Percentiles rank a stretch among this genome's conserved stretches.
Evolutionary conservation across 2,888 invertebrate species (phyloP).

Genomic region (Oscheius onirici): DNA sequence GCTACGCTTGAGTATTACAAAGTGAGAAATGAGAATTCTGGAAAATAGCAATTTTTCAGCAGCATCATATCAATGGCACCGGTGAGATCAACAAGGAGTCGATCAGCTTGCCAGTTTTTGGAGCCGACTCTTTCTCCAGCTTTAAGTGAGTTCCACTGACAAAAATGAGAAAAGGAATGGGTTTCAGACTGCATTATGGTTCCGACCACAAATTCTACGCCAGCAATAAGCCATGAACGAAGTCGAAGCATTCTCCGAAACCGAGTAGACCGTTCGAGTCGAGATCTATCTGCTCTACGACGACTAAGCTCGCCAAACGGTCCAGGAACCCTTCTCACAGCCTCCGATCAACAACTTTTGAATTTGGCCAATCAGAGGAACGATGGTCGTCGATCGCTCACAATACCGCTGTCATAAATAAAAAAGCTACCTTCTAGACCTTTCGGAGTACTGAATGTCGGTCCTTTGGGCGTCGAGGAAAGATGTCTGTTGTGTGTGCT

Average conservation of each 20-base stretch:
- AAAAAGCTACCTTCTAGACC: conserved; percentile 14
- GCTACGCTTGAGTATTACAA: conserved; percentile 54
- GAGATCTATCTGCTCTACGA: conserved; percentile 38
- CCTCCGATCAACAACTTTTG: conserved; percentile 48
- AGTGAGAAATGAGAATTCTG: conserved; percentile 32
- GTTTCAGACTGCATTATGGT: background rate
- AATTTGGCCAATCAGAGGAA: conserved; percentile 34
- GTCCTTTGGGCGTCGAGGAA: conserved; percentile 6
- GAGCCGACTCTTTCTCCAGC: conserved; percentile 52
- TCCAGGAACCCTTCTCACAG: conserved; percentile 44
- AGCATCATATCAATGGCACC: conserved; percentile 62
- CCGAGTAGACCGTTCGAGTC: conserved; percentile 37
- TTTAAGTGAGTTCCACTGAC: conserved; percentile 38
- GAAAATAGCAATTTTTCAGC: conserved; percentile 28
- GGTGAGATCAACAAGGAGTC: conserved; percentile 51
- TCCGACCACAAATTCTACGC: conserved; percentile 37
- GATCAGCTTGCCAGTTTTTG: conserved; percentile 56
- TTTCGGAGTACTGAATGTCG: conserved; percentile 12
- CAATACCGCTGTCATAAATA: conserved; percentile 34
- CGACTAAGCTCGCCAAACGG: conserved; percentile 50
- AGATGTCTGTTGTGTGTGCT: background rate
- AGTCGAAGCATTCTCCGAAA: conserved; percentile 37
- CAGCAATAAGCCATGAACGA: conserved; percentile 43
- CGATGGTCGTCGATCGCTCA: conserved; percentile 46
- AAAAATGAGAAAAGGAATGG: too few relatives aligned